Evolutionary conservation across 2,888 invertebrate genomes (phyloP).

Genomic region (Aphrophora alni): DNA sequence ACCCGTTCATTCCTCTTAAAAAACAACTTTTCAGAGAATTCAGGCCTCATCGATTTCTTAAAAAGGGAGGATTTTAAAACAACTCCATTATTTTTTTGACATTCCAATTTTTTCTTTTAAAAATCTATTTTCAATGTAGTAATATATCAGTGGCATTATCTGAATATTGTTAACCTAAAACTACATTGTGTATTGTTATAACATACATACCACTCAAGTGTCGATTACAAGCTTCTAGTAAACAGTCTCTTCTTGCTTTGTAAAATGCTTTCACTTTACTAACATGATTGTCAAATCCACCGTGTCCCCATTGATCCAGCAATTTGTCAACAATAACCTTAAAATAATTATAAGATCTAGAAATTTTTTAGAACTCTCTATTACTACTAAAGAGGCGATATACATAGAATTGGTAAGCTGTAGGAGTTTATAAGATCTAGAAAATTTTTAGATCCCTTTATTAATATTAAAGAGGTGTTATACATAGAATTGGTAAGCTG

Average conservation of each 20-base stretch:
- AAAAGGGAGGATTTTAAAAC: no score
- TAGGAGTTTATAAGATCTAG: no score
- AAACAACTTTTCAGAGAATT: no score
- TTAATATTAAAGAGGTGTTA: background rate
- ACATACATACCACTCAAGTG: slow-evolving; percentile 62
- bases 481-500: background rate
- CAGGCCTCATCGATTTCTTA: no score
- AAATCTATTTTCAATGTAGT: no score
- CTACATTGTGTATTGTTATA: background rate
- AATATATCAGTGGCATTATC: no score
- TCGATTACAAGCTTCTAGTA: slow-evolving; percentile 65
- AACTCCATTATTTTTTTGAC: no score
- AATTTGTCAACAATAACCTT: slow-evolving; percentile 66
- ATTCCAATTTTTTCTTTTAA: no score
- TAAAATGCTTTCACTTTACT: slow-evolving; percentile 67
- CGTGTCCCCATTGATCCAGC: slow-evolving; percentile 65
- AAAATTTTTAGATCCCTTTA: no score
- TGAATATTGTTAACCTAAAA: background rate
- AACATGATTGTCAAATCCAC: slow-evolving; percentile 67
- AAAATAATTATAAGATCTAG: background rate
- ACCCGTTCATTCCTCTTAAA: no score
- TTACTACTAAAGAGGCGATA: background rate
- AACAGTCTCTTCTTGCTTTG: slow-evolving; percentile 66
- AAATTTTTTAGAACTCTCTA: no score
- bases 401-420: background rate